Conservation (phyloP, 2,888 invertebrate species). For the Dermolepida albohirtum region DNA sequence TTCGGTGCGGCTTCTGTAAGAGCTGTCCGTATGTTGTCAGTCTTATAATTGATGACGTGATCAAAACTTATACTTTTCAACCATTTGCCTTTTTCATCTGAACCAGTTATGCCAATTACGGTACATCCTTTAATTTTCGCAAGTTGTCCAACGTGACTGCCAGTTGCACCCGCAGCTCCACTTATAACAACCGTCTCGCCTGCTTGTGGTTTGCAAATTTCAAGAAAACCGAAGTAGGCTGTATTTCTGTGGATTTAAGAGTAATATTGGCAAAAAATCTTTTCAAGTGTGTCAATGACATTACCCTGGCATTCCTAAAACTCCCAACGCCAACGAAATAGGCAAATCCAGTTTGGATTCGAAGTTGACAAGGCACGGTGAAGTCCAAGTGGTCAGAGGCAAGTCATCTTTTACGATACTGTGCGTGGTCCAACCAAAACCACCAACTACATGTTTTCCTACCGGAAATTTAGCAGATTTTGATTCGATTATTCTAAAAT, state of each 20-base stretch:
- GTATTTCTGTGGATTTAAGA: slow-evolving; percentile 60
- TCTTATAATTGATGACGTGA: slow-evolving; percentile 79
- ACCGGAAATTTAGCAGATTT: slow-evolving; percentile 74
- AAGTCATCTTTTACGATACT: slow-evolving; percentile 73
- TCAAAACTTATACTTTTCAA: slow-evolving; percentile 76
- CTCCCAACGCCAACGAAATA: slow-evolving; percentile 66
- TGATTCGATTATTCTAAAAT: slow-evolving; percentile 76
- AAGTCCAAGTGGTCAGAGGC: slow-evolving; percentile 63
- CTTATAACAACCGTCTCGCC: slow-evolving; percentile 81
- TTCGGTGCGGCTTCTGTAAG: slow-evolving; percentile 74
- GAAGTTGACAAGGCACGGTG: slow-evolving; percentile 68
- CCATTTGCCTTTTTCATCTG: slow-evolving; percentile 78
- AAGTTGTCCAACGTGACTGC: slow-evolving; percentile 82
- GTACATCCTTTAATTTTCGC: slow-evolving; percentile 79
- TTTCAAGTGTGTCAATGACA: neutral
- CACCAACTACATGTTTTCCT: slow-evolving; percentile 72
- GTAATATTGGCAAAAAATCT: no score
- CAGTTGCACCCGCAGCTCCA: slow-evolving; percentile 84
- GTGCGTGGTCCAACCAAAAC: slow-evolving; percentile 77
- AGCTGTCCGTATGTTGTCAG: slow-evolving; percentile 66
- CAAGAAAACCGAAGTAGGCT: slow-evolving; percentile 79
- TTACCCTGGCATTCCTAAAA: slow-evolving; percentile 79
- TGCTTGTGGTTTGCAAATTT: slow-evolving; percentile 76
- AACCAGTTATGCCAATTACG: slow-evolving; percentile 79
- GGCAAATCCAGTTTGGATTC: slow-evolving; percentile 70